Conservation (phyloP, 2,888 invertebrate genomes). For the Hyalella azteca region DNA sequence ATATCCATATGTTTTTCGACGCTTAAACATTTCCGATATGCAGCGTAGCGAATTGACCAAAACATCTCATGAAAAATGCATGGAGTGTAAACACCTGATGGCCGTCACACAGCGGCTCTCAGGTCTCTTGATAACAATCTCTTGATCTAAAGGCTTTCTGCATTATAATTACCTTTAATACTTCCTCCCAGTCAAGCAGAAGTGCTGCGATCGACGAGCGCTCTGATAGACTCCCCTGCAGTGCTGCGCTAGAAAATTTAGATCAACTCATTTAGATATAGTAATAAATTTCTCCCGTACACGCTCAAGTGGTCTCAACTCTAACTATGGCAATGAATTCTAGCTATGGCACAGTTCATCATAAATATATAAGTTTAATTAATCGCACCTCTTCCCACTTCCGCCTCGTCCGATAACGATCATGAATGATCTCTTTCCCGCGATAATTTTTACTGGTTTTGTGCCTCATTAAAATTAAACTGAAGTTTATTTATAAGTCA, state of each 20-base stretch:
- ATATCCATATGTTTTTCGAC: too few species aligned
- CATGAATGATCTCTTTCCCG: background rate
- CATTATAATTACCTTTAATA: background rate
- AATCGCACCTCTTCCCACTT: background rate
- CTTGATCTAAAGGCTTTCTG: background rate
- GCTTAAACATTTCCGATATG: too few species aligned
- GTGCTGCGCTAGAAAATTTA: too few species aligned
- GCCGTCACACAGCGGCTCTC: background rate
- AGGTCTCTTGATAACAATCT: background rate
- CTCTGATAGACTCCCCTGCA: too few species aligned
- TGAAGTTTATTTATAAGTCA: background rate
- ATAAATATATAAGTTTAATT: too few species aligned
- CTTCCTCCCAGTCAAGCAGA: background rate
- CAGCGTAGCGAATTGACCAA: too few species aligned
- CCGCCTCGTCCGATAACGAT: background rate
- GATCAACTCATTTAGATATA: too few species aligned
- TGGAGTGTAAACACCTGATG: background rate
- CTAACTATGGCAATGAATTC: background rate
- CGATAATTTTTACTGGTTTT: background rate
- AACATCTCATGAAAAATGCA: constrained; percentile 1
- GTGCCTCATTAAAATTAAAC: constrained; percentile 22
- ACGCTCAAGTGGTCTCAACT: too few species aligned
- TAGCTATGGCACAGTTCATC: background rate
- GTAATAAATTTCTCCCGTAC: too few species aligned
- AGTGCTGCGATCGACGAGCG: too few species aligned